Evolutionary conservation across 2,797 vertebrate species (phyloP), one percentile per base, ranked within the genome.

Genomic region (Scarus forsteni): DNA sequence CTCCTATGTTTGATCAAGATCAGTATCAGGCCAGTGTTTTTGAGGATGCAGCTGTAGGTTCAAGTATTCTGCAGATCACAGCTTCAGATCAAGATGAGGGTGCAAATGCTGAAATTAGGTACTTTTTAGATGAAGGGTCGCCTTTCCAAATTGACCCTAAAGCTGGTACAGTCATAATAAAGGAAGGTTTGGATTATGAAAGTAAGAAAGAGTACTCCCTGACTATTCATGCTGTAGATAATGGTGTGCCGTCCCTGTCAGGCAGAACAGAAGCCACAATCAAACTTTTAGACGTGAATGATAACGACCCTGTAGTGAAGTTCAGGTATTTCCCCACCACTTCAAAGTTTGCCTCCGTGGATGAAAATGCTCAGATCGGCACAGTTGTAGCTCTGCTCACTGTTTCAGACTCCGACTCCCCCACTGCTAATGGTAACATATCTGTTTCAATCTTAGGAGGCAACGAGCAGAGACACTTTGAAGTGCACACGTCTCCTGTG

Each of bases 391-490:
- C 98, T 1, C 70, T 99, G 65, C 91, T 99, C 85, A 99, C 98
- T 0, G 98, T 99, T 38, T 99, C 97, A 0, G 98, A 99, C 45
- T 96, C 98, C 0, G 98, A 99, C 85, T 99, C 98, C 0, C 90
- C 97, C 0, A 87, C 93, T 0, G 98, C 98, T 73, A 99, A 99
- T 0, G 98, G 98, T 0, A 99, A 99, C 89, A 97, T 99, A 84
- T 98, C 97, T 0, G 98, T 99, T 68, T 97, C 97, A 0, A 99
- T 99, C 80, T 92, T 99, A 15, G 97, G 96, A 0, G 98, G 98
- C 27, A 99, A 99, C 0, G 98, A 99, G 88, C 98, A 99, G 91
- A 93, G 94, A 72, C 98, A 99, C 92, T 99, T 99, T 42, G 96
- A 98, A 79, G 98, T 99, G 40, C 97, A 99, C 86, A 94, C 95